These are phyloP conservation scores for Camponotus fellah DNA, from an alignment of 2,888 invertebrate species.

Conservation along the genomic window DNA sequence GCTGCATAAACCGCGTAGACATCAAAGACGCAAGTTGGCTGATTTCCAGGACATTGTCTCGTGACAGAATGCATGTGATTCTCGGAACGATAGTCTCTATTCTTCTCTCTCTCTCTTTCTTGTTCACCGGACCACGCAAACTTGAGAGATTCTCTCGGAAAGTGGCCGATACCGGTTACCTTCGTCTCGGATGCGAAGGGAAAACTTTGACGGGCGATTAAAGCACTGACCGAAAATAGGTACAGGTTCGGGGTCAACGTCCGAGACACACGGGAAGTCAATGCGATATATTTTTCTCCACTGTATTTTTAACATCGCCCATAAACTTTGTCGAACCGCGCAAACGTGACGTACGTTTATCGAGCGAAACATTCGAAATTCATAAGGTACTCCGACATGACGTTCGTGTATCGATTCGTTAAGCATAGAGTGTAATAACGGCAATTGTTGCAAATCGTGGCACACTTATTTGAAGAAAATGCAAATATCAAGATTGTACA, in stretches of 20 bases:
- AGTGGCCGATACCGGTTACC: slow-evolving; percentile 39
- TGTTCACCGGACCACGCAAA: slow-evolving; percentile 2
- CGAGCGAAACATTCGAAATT: slow-evolving; percentile 32
- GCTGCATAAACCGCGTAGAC: slow-evolving; percentile 46
- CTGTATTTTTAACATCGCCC: slow-evolving; percentile 60
- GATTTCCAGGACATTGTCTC: slow-evolving; percentile 76
- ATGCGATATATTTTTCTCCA: slow-evolving; percentile 41
- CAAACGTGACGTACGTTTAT: background rate
- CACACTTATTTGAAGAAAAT: slow-evolving; percentile 9
- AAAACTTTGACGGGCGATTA: slow-evolving; percentile 40
- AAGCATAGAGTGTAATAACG: slow-evolving; percentile 11
- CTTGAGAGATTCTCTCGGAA: slow-evolving; percentile 49
- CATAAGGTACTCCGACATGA: background rate
- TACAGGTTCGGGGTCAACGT: slow-evolving; percentile 63
- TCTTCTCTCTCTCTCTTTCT: too few species aligned
- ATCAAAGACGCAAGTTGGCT: slow-evolving; percentile 65
- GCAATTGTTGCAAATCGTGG: slow-evolving; percentile 32
- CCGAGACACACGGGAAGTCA: slow-evolving; percentile 20
- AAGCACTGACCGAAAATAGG: slow-evolving; percentile 59
- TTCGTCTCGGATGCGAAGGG: background rate
- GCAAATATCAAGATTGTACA: slow-evolving; percentile 15
- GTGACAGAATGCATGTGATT: slow-evolving; percentile 40
- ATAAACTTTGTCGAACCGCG: slow-evolving; percentile 58
- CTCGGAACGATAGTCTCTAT: slow-evolving; percentile 4
- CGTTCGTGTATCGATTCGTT: slow-evolving; percentile 20